Evolutionary conservation across 2,888 invertebrate genomes (phyloP), one percentile per base, ranked within the genome.

Genomic region (Nemotelus pantherinus): DNA sequence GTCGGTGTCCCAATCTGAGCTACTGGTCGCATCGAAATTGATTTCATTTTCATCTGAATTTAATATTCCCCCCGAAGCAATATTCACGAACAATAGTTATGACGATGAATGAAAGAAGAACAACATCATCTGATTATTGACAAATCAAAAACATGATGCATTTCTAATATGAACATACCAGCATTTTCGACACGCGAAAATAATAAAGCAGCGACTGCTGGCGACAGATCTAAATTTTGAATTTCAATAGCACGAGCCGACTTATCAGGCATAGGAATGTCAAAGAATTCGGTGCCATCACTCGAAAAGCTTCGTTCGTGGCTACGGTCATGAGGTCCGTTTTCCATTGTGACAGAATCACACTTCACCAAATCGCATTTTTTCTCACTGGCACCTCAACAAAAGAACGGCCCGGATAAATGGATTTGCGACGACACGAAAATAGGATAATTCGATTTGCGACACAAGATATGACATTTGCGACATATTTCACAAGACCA

Each of bases 201-300:
- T 5, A 79, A 70, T 50, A 64, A 77, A 48, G 79, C 72, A 0
- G 77, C 77, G n/a, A 77, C 76, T 2, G 79, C 67, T 9, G 76
- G 79, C 60, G 76, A 63, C 41, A 77, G 25, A 45, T 78, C 78
- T 55, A 77, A 72, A 77, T 78, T 79, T 53, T 78, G 72, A 45
- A 78, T 75, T 75, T 79, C 75, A 50, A 79, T 68, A 39, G 77
- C 78, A n/a, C 67, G 60, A 9, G 55, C 76, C 60, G 68, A 64
- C 39, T 55, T 47, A 39, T 63, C 48, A 55, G 77, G 77, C 53
- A 70, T 25, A 1, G 78, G 78, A 45, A 80, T 76, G 41, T 81
- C 81, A 75, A 81, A 70, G 72, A 80, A 81, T 77, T 80, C 81
- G 43, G 80, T 80, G 43, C 74, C 77, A 72, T 81, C 81, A 79